Percentiles rank a stretch among this genome's conserved stretches.
These are phyloP conservation scores for Latrodectus elegans DNA, from an alignment of 2,888 invertebrate genomes.

Conservation along the genomic window DNA sequence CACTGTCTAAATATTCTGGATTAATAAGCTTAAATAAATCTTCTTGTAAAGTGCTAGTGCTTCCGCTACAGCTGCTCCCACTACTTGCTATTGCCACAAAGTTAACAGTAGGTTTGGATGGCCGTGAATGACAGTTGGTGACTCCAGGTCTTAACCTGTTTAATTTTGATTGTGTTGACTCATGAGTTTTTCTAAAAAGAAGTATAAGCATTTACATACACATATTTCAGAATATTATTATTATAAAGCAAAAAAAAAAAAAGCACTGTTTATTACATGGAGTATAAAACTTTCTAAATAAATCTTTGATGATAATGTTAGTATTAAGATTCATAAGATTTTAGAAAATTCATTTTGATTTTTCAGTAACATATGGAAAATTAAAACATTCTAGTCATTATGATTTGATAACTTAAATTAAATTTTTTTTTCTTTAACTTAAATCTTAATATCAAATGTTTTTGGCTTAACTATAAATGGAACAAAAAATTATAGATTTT, in stretches of 20 bases:
- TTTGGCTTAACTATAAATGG: too few relatives aligned
- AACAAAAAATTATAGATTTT: too few relatives aligned
- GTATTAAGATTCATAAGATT: too few relatives aligned
- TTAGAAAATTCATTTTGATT: too few relatives aligned
- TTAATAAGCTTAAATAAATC: slow-evolving; percentile 90
- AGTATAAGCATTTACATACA: not conserved
- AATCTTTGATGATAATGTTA: not conserved
- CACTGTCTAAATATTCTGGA: slow-evolving; percentile 79
- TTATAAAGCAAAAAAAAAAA: not conserved
- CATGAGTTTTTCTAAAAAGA: slow-evolving; percentile 37
- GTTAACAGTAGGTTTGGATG: slow-evolving; percentile 52
- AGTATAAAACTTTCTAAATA: too few relatives aligned
- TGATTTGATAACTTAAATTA: too few relatives aligned
- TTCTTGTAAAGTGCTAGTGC: slow-evolving; percentile 83
- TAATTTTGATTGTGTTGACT: slow-evolving; percentile 65
- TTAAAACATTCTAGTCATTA: too few relatives aligned
- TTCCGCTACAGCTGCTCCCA: slow-evolving; percentile 71
- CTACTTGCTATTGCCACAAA: slow-evolving; percentile 62
- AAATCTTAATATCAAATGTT: too few relatives aligned
- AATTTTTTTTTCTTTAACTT: too few relatives aligned
- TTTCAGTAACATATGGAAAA: too few relatives aligned
- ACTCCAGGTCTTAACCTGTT: slow-evolving; percentile 66
- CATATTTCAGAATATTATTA: not conserved
- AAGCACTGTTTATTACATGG: not conserved
- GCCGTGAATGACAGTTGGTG: slow-evolving; percentile 48